Percentiles rank a stretch among this genome's conserved stretches.
phyloP scores from a whole-genome alignment of 2,113 vertebrate genomes.

The Larimichthys crocea region DNA sequence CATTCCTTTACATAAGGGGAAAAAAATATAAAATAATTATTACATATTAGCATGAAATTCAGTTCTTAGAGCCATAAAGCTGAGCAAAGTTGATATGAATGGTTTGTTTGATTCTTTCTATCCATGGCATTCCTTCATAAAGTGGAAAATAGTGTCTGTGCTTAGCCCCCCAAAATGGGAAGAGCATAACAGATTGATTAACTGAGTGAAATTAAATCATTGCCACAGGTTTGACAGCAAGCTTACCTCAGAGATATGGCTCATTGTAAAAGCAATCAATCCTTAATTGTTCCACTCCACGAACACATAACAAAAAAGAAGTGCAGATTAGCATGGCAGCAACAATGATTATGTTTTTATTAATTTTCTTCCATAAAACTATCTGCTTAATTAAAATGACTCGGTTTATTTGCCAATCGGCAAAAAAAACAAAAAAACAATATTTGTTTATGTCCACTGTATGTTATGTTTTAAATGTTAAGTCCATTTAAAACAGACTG shows the following conservation, averaged over 20 bases:
- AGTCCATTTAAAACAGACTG: constrained; percentile 25
- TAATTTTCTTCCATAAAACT: constrained; percentile 83
- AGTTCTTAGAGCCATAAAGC: constrained; percentile 31
- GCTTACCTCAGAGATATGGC: constrained; percentile 80
- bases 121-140: constrained; percentile 10
- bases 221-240: constrained; percentile 80
- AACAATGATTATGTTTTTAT: constrained; percentile 82
- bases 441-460: constrained; percentile 35
- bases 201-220: constrained; percentile 81
- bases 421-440: not conserved
- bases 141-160: constrained; percentile 33
- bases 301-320: constrained; percentile 76
- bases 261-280: constrained; percentile 84
- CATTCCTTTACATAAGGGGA: constrained; percentile 38
- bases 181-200: constrained; percentile 79
- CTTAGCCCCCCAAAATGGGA: constrained; percentile 50
- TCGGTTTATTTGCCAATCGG: constrained; percentile 64
- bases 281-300: constrained; percentile 84
- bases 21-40: constrained; percentile 49
- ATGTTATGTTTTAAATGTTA: constrained; percentile 11
- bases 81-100: constrained; percentile 37
- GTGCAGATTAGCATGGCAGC: constrained; percentile 77
- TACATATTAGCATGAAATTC: constrained; percentile 53
- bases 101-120: constrained; percentile 13
- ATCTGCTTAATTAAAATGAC: constrained; percentile 81